These are phyloP conservation scores for Macrotrachela quadricornifera DNA, from an alignment of 1,140 invertebrate genomes.

Conservation along the genomic window DNA sequence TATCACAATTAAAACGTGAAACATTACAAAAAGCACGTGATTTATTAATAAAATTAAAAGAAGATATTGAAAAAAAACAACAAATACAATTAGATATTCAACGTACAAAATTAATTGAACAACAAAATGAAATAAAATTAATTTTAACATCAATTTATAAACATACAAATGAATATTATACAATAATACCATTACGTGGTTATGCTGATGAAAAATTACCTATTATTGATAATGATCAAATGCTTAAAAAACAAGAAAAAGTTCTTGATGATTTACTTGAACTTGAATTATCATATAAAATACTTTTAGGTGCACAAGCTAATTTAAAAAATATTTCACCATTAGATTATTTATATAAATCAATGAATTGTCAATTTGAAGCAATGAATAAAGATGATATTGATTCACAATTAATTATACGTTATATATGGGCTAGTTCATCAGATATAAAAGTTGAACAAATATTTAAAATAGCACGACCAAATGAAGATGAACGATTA, in stretches of 20 bases:
- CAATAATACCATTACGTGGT: constrained; percentile 28
- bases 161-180: constrained; percentile 29
- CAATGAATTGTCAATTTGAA: constrained; percentile 22
- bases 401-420: constrained; percentile 11
- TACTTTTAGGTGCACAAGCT: constrained; percentile 28
- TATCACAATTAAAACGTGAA: neutral
- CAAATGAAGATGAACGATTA: constrained; percentile 17
- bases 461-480: constrained; percentile 20
- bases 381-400: constrained; percentile 16
- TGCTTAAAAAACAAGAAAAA: constrained; percentile 18
- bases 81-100: constrained; percentile 8
- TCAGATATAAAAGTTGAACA: constrained; percentile 16
- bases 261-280: constrained; percentile 25
- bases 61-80: constrained; percentile 12
- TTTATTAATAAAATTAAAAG: constrained; percentile 8
- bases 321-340: constrained; percentile 13
- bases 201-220: constrained; percentile 26
- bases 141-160: too few relatives aligned
- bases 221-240: constrained; percentile 19
- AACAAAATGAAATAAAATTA: constrained; percentile 14
- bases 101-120: constrained; percentile 19
- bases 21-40: neutral
- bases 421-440: too few relatives aligned
- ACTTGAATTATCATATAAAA: constrained; percentile 24
- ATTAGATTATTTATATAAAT: constrained; percentile 31